Evolutionary conservation across 1,140 invertebrate genomes (phyloP).

Genomic region (Sarcophaga bullata): DNA sequence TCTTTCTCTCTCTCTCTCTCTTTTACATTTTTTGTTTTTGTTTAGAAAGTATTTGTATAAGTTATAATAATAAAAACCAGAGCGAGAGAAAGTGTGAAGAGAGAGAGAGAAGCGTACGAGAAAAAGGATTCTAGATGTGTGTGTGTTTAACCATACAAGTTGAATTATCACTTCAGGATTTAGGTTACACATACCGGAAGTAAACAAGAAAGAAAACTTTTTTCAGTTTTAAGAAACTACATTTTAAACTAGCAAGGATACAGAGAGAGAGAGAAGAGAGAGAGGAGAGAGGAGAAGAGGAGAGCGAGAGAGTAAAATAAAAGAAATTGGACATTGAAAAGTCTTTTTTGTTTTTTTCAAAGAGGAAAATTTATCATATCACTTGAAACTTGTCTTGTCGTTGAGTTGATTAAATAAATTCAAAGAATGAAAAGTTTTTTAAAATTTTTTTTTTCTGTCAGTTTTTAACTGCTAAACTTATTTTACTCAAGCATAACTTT

Average conservation of each 20-base stretch:
- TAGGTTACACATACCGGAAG: constrained; percentile 1
- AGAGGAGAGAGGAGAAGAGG: background rate
- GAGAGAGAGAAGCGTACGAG: too few species aligned
- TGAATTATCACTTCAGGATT: constrained; percentile 18
- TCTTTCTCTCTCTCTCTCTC: background rate
- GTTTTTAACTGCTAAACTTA: too few species aligned
- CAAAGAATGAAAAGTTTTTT: too few species aligned
- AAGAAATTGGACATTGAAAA: background rate
- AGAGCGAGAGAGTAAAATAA: background rate
- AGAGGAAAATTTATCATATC: background rate
- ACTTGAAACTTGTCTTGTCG: background rate
- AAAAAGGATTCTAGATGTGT: background rate
- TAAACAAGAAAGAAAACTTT: background rate
- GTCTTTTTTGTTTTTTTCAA: too few species aligned
- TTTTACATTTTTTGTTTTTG: background rate
- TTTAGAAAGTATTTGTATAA: too few species aligned
- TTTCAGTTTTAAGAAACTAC: background rate
- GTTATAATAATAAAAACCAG: too few species aligned
- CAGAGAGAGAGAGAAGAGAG: background rate
- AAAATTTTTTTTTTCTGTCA: too few species aligned
- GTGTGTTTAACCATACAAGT: constrained; percentile 16
- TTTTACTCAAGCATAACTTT: too few species aligned
- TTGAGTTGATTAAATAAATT: too few species aligned
- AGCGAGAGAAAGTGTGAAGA: too few species aligned
- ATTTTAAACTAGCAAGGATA: background rate